Evolutionary conservation across 2,113 vertebrate genomes (phyloP), one percentile per base, ranked within the genome.

Genomic region (Hystrix brachyura): DNA sequence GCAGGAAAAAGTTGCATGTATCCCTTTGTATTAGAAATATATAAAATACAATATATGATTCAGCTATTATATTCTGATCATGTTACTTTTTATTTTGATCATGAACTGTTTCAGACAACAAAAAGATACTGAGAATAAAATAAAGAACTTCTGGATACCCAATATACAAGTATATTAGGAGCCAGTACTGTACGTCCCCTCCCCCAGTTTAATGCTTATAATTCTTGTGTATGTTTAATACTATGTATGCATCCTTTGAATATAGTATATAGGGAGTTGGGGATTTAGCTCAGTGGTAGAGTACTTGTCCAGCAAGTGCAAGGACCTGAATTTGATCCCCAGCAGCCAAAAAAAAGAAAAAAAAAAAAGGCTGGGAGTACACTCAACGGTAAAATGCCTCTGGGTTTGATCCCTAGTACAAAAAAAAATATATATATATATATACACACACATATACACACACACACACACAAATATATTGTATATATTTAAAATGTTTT

Each of bases 21-120:
- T 87, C 17, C 32, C 18, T 72, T 67, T 25, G 78, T n/a, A 82
- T 51, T 76, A 79, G 78, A 91, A 82, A 51, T 90, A 76, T 91
- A 3, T 89, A 27, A 86, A 94, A 89, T 8, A 72, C 32, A 67
- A 38, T 76, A 38, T 8, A 91, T 82, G 57, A 90, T 34, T 91
- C 5, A 43, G n/a, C 65, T 32, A 88, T 64, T n/a, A 79, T 57
- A 79, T 53, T 79, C 15, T 91, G 1, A 51, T 87, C 55, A 34
- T 74, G 80, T 69, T n/a, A 90, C 17, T 72, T 92, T 89, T 92
- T 59, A 84, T 78, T 91, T 94, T 84, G 48, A 72, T 67, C 10
- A 91, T 84, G 23, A 80, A 95, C n/a, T 95, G 71, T 86, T 87
- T 94, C 15, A 86, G 57, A 62, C 15, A 29, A 57, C 34, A 76